These are phyloP conservation scores for Heliangelus exortis DNA, from an alignment of 2,797 vertebrate species.

Conservation along the genomic window DNA sequence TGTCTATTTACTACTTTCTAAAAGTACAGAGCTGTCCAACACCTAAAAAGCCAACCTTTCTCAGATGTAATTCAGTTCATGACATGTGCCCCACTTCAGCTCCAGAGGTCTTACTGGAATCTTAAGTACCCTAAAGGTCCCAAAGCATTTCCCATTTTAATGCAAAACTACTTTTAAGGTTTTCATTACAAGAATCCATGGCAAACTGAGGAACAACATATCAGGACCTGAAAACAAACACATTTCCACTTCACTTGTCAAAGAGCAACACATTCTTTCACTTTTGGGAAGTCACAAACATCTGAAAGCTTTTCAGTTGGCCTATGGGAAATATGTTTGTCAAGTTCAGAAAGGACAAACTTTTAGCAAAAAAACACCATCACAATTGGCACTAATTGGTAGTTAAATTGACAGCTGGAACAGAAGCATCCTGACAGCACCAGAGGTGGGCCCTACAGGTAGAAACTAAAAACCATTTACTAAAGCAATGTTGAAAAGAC, in stretches of 20 bases:
- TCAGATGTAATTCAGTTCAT: background rate
- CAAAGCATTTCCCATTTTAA: background rate
- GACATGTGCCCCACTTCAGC: background rate
- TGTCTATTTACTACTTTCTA: background rate
- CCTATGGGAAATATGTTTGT: background rate
- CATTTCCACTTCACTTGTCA: background rate
- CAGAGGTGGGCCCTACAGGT: conserved; percentile 32
- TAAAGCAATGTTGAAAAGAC: background rate
- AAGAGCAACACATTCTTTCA: background rate
- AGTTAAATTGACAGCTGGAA: conserved; percentile 61
- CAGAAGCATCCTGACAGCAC: conserved; percentile 37
- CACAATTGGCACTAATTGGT: conserved; percentile 57
- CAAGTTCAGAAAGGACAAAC: conserved; percentile 21
- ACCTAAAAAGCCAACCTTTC: background rate
- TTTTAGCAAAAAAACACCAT: background rate
- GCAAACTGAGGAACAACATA: background rate
- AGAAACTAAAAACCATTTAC: conserved; percentile 37
- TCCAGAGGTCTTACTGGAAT: background rate
- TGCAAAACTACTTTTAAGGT: background rate
- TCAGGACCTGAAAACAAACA: background rate
- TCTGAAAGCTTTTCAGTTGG: background rate
- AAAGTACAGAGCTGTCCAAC: background rate
- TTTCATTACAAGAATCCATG: background rate
- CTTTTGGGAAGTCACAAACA: background rate
- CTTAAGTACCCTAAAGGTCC: background rate